Conservation (phyloP, 2,113 vertebrate genomes). For the Zingel zingel region DNA sequence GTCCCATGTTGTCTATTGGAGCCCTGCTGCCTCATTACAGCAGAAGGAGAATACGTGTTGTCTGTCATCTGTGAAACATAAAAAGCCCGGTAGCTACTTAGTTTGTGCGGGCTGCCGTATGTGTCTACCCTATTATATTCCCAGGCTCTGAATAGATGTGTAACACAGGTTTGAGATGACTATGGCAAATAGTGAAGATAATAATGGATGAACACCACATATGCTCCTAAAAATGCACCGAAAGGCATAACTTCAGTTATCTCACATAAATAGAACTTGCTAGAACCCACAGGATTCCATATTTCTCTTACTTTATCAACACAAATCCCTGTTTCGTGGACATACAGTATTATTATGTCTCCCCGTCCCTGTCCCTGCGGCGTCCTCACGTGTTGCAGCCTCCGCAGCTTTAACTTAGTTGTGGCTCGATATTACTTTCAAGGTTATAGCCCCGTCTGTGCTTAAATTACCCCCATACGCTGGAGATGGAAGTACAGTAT, state of each 20-base stretch:
- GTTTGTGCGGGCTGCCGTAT: slow-evolving; percentile 41
- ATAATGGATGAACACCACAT: slow-evolving; percentile 32
- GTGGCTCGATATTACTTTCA: slow-evolving; percentile 39
- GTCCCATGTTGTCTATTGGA: slow-evolving; percentile 53
- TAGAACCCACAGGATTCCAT: background rate
- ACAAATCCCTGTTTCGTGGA: slow-evolving; percentile 10
- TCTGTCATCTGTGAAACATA: slow-evolving; percentile 60
- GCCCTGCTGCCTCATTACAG: slow-evolving; percentile 64
- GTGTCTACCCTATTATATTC: slow-evolving; percentile 57
- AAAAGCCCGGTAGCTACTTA: slow-evolving; percentile 56
- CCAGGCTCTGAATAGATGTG: slow-evolving; percentile 40
- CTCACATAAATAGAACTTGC: background rate
- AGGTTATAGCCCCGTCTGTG: slow-evolving; percentile 41
- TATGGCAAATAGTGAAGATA: slow-evolving; percentile 27
- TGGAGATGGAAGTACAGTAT: slow-evolving; percentile 41
- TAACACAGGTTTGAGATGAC: slow-evolving; percentile 34
- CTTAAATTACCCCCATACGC: slow-evolving; percentile 39
- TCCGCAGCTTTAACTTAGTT: slow-evolving; percentile 26
- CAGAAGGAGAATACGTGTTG: slow-evolving; percentile 43
- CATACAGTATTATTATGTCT: slow-evolving; percentile 5
- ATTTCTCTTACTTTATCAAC: slow-evolving; percentile 21
- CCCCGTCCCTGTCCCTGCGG: background rate
- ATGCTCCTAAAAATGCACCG: background rate
- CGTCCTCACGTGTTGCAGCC: slow-evolving; percentile 22
- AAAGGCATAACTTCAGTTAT: background rate